Evolutionary conservation across 1,140 invertebrate genomes (phyloP), one percentile per base, ranked within the genome.

Genomic region (Heliconius congener): DNA sequence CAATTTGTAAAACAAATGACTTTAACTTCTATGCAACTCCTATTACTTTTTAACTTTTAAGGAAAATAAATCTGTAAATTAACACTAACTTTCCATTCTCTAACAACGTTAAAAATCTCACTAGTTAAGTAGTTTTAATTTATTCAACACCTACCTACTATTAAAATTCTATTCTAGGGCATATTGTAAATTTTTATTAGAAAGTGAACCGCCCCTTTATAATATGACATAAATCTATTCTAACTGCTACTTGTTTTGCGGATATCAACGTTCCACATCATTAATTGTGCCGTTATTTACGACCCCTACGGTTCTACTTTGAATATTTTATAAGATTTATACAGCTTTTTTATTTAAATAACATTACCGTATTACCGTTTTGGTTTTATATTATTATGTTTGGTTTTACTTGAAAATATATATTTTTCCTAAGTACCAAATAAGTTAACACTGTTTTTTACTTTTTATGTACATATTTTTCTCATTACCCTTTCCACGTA

Each of bases 221-320:
- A 66, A 66, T 66, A 66, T 66, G 60, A 75, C 55, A 75, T 75
- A 75, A 75, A 75, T 66, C 42, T 75, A 42, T 42, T 37, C 6
- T 30, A 37, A 66, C 18, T 39, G 19, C 30, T 66, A 23, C 37
- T 75, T 75, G 46, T 60, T 39, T 60, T 19, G 34, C 34, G 50
- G 50, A 11, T 74, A 74, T 74, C 73, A 60, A 8, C 55, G 30
- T 75, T 60, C 74, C 27, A 50, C 55, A 42, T 75, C 52, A 55
- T 70, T 70, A 60, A 70, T 19, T 70, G 55, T 30, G 34, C 18
- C 37, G 57, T 42, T 70, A 23, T 76, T 76, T 76, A 76, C 39
- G 19, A 70, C 74, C 27, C 60, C 23, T 66, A 66, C 23, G 60
- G 27, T 66, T 30, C 60, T 66, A 30, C 60, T 66, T 66, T 30